Percentiles rank a stretch among this genome's conserved stretches.
phyloP scores from a whole-genome alignment of 2,888 invertebrate species.

The Scotopteryx bipunctaria region DNA sequence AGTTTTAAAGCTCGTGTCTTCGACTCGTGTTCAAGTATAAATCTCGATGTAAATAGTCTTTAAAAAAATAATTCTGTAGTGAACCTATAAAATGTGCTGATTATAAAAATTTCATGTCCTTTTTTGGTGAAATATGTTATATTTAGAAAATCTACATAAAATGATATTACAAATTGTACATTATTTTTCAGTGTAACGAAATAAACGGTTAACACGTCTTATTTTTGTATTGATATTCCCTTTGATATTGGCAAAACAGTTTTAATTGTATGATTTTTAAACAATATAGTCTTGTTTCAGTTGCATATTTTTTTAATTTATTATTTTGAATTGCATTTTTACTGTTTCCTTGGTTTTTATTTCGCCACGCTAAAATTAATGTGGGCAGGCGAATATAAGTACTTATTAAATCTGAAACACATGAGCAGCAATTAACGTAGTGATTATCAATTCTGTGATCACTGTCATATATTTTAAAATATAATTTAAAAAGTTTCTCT shows the following conservation, averaged over 20 bases:
- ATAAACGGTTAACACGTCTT: conserved; percentile 52
- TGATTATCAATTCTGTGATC: too few relatives aligned
- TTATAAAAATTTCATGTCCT: conserved; percentile 15
- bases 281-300: conserved; percentile 40
- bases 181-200: conserved; percentile 56
- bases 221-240: conserved; percentile 47
- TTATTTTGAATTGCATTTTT: conserved; percentile 17
- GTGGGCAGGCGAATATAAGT: too few relatives aligned
- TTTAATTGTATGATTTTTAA: conserved; percentile 37
- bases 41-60: conserved; percentile 52
- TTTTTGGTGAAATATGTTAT: conserved; percentile 24
- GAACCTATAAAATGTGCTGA: conserved; percentile 31
- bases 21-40: conserved; percentile 59
- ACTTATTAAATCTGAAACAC: too few relatives aligned
- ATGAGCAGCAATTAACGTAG: too few relatives aligned
- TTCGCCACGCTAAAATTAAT: too few relatives aligned
- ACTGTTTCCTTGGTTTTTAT: too few relatives aligned
- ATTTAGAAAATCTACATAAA: conserved; percentile 29
- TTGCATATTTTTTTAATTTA: conserved; percentile 29
- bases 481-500: too few relatives aligned
- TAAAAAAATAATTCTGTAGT: conserved; percentile 41
- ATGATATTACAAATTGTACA: conserved; percentile 48
- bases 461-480: too few relatives aligned
- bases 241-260: conserved; percentile 34
- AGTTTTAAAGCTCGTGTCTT: conserved; percentile 54